Evolutionary conservation across 2,113 vertebrate genomes (phyloP).

Genomic region (Festucalex cinctus): DNA sequence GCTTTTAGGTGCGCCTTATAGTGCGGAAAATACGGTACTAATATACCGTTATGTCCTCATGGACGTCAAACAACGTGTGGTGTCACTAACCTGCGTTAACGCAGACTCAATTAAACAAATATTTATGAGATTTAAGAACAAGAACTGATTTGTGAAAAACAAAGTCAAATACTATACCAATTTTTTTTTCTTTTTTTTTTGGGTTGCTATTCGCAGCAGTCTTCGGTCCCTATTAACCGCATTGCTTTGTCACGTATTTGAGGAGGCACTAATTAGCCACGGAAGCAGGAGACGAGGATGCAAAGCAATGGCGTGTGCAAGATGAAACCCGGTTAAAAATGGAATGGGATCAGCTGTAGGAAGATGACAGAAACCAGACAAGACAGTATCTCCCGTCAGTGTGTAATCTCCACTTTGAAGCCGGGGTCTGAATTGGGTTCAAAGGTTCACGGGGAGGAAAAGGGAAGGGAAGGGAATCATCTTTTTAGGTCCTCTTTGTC

Average conservation of each 20-base stretch:
- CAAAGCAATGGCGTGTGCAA: not conserved
- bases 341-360: not conserved
- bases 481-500: constrained; percentile 31
- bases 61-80: no score
- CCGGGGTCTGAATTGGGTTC: constrained; percentile 5
- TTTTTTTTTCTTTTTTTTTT: no score
- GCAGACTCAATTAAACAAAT: no score
- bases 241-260: not conserved
- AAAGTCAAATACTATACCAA: no score
- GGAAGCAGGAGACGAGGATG: not conserved
- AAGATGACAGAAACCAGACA: constrained; percentile 5
- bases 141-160: no score
- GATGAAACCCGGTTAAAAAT: not conserved
- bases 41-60: no score
- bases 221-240: not conserved
- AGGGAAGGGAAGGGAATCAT: not conserved
- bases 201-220: not conserved
- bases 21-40: no score
- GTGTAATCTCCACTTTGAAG: constrained; percentile 11
- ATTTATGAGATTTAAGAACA: no score
- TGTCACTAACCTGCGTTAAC: no score
- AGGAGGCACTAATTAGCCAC: not conserved
- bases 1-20: no score
- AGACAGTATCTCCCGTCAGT: not conserved
- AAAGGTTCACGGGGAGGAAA: not conserved